Percentiles rank a stretch among this genome's conserved stretches.
Conservation (phyloP, 2,797 vertebrate species). For the Nasua narica region DNA sequence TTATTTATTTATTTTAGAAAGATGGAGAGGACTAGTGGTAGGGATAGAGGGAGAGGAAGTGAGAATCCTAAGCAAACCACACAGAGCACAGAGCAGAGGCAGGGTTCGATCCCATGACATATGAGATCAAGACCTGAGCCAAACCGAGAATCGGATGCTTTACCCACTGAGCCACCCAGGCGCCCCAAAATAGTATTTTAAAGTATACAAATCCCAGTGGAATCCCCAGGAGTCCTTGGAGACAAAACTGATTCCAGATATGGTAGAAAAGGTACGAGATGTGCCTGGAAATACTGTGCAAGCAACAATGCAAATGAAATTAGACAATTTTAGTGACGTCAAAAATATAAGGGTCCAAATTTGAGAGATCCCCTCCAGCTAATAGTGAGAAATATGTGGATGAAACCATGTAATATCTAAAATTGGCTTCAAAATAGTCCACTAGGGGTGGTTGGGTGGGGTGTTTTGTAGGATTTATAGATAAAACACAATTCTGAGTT, state of each 20-base stretch:
- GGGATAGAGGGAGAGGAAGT: neutral
- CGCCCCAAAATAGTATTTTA: neutral
- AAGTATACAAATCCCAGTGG: neutral
- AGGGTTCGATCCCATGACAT: neutral
- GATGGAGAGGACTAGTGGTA: neutral
- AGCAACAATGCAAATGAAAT: neutral
- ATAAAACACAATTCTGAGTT: neutral
- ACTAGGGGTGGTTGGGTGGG: neutral
- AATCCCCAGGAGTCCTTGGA: neutral
- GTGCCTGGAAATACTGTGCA: neutral
- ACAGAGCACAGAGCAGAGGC: rapidly evolving
- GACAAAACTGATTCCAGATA: neutral
- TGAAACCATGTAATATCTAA: neutral
- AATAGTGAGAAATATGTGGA: neutral
- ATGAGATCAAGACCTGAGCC: neutral
- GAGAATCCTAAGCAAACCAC: neutral
- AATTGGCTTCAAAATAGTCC: neutral
- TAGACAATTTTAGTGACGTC: neutral
- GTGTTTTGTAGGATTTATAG: neutral
- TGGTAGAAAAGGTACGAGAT: neutral
- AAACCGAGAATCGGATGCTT: neutral
- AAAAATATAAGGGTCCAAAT: neutral
- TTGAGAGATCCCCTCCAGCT: neutral
- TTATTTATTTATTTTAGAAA: neutral
- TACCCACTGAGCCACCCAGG: neutral